A percentile compares a stretch with the other conserved stretches of the same genome.
These are phyloP conservation scores for Schizothorax lantsangensis DNA, from an alignment of 2,797 vertebrate species.

Conservation along the genomic window DNA sequence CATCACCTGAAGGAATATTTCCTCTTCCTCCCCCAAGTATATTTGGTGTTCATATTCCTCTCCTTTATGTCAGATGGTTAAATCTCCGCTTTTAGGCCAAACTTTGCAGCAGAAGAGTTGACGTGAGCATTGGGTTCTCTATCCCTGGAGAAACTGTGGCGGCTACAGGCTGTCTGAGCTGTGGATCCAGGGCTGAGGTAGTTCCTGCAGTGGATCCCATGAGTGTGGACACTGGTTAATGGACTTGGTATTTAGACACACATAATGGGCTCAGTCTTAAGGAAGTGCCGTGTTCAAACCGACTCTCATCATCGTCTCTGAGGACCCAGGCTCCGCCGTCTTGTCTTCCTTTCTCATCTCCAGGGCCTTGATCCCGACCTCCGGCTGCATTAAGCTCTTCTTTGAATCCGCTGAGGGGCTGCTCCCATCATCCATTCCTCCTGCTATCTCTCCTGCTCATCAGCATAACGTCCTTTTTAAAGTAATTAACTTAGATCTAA, in stretches of 20 bases:
- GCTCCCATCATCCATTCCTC: slow-evolving; percentile 9
- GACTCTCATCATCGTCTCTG: slow-evolving; percentile 45
- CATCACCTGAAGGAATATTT: slow-evolving; percentile 25
- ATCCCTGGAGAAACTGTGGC: slow-evolving; percentile 46
- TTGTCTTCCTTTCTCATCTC: slow-evolving; percentile 58
- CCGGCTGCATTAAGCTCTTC: slow-evolving; percentile 51
- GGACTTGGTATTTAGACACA: slow-evolving; percentile 63
- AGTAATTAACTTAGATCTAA: slow-evolving; percentile 49
- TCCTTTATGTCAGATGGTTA: slow-evolving; percentile 18
- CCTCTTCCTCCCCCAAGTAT: background rate
- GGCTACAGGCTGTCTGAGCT: slow-evolving; percentile 58
- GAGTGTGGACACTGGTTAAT: slow-evolving; percentile 62
- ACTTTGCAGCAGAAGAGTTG: slow-evolving; percentile 29
- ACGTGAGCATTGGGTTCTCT: slow-evolving; percentile 11
- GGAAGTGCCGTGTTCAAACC: slow-evolving; percentile 52
- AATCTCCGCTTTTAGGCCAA: slow-evolving; percentile 8
- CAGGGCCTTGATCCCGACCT: slow-evolving; percentile 52
- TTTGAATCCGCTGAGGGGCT: slow-evolving; percentile 14
- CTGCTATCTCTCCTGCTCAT: slow-evolving; percentile 4
- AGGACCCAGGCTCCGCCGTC: slow-evolving; percentile 38
- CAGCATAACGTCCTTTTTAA: slow-evolving; percentile 20
- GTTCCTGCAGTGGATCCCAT: slow-evolving; percentile 50
- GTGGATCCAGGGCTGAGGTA: slow-evolving; percentile 41
- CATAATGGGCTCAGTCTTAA: slow-evolving; percentile 66
- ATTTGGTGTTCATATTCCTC: background rate